Evolutionary conservation across 2,113 vertebrate genomes (phyloP), one percentile per base, ranked within the genome.

Genomic region (Pandion haliaetus): DNA sequence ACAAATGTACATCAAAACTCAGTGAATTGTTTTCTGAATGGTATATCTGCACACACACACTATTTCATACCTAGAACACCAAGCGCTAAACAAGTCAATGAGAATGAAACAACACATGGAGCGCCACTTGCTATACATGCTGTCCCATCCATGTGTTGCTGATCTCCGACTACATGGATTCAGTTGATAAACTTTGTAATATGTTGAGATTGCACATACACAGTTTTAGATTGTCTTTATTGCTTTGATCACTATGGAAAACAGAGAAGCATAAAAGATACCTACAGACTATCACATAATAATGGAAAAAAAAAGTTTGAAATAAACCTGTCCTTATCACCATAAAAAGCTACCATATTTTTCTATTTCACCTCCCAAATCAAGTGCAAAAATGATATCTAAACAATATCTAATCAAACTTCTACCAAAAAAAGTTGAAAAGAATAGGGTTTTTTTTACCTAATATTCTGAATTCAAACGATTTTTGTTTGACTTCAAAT

Each of bases 181-280:
- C 42, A 76, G 52, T 55, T 58, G 13, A 82, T 44, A 45, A 72
- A 74, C 9, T 58, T 81, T 18, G 32, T 50, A 17, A 65, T 12
- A 74, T 1, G 4, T 4, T n/a, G 28, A 67, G 32, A 54, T 50
- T 3, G 1, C 9, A 21, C 19, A 42, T 12, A 50, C 1, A 54
- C 3, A 59, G 5, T 40, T 84, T 84, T 66, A 74, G 50, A 78
- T 65, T 52, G 25, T 17, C 45, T 89, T 81, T 45, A 25, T 19
- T 36, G 34, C 12, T 59, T 85, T 82, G 19, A 85, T 91, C 20
- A 21, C 50, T 29, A 14, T 0, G 0, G 36, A 91, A 93, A 78
- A 82, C 2, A 77, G 13, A 90, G 29, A 90, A 67, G 4, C 38
- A 79, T 17, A 58, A 61, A 74, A 47, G 50, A 69, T 34, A 40